Percentiles rank a stretch among this genome's conserved stretches.
Conservation (phyloP, 1,140 invertebrate genomes). For the Triops cancriformis region DNA sequence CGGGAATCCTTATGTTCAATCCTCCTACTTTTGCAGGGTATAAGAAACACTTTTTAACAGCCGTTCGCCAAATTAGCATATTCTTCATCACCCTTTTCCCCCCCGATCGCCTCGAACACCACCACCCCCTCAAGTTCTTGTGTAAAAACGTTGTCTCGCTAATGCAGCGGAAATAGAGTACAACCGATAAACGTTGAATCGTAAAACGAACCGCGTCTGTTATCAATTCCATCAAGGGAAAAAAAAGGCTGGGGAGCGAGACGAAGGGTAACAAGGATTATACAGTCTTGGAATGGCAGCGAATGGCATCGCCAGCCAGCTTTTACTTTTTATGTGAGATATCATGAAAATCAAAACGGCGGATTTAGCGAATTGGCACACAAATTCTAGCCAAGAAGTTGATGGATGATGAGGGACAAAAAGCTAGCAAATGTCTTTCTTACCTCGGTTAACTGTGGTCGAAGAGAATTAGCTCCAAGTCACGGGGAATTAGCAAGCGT, state of each 20-base stretch:
- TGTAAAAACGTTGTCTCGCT: background rate
- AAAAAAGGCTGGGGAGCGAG: background rate
- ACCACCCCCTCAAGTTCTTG: no score
- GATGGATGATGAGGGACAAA: no score
- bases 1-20: no score
- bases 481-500: background rate
- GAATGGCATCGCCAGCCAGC: background rate
- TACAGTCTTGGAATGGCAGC: background rate
- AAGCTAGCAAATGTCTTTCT: background rate
- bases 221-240: background rate
- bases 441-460: background rate
- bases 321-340: background rate
- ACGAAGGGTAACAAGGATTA: background rate
- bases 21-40: no score
- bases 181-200: background rate
- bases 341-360: slow-evolving; percentile 1
- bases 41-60: no score
- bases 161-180: slow-evolving; percentile 7
- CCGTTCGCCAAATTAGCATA: background rate
- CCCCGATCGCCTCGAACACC: background rate
- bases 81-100: background rate
- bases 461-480: slow-evolving; percentile 2
- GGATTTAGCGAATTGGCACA: no score
- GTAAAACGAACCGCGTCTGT: background rate
- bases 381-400: no score